Percentiles rank a stretch among this genome's conserved stretches.
These are phyloP conservation scores for Strigamia transsilvanica DNA, from an alignment of 2,888 invertebrate species.

Conservation along the genomic window DNA sequence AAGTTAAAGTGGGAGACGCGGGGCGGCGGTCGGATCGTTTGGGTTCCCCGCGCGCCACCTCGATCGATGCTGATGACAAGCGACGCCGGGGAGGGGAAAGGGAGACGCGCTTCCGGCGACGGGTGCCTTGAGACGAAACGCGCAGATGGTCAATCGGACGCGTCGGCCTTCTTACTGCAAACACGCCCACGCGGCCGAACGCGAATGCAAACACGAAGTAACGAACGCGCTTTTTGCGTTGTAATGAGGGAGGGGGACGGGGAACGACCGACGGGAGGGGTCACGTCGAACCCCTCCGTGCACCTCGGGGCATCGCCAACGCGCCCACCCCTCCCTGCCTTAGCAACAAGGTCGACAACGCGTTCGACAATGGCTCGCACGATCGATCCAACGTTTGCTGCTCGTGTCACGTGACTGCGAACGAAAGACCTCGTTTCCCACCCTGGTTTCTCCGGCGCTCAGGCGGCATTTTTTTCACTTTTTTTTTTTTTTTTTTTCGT, in stretches of 20 bases:
- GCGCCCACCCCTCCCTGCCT: not conserved
- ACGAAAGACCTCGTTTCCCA: slow-evolving; percentile 27
- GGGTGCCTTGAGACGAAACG: slow-evolving; percentile 25
- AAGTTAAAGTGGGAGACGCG: slow-evolving; percentile 5
- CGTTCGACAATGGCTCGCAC: slow-evolving; percentile 37
- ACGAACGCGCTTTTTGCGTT: not conserved
- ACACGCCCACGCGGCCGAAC: not conserved
- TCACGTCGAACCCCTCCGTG: not conserved
- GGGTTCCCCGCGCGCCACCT: slow-evolving; percentile 14
- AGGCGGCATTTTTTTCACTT: not conserved
- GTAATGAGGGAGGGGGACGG: not conserved
- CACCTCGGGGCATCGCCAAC: slow-evolving; percentile 1
- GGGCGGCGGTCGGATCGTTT: slow-evolving; percentile 27
- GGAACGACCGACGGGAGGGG: slow-evolving; percentile 6
- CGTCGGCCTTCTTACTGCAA: not conserved
- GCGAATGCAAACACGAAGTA: no score
- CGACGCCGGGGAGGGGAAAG: not conserved
- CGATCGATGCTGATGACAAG: slow-evolving; percentile 39
- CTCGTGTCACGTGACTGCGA: slow-evolving; percentile 31
- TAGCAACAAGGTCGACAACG: slow-evolving; percentile 38
- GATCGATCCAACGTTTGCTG: slow-evolving; percentile 38
- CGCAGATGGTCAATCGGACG: slow-evolving; percentile 22
- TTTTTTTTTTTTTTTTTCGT: not conserved
- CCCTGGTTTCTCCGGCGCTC: slow-evolving; percentile 19
- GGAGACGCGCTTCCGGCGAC: not conserved